A percentile compares a stretch with the other conserved stretches of the same genome.
phyloP scores from a whole-genome alignment of 2,888 invertebrate species.

The Allygus modestus region DNA sequence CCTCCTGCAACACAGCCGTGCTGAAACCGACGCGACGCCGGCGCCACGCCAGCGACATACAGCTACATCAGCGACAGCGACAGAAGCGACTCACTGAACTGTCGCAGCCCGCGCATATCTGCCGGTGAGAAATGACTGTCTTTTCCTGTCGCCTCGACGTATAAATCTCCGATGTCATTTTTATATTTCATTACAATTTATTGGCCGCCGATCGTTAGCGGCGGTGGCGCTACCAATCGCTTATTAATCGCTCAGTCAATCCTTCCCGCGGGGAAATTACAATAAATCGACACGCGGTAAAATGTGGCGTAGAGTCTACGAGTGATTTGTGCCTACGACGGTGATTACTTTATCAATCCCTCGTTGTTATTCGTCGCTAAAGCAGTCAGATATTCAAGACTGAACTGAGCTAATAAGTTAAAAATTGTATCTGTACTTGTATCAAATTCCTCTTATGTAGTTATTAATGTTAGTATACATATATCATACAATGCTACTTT shows the following conservation, averaged over 20 bases:
- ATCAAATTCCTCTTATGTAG: too few species aligned
- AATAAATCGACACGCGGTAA: conserved; percentile 9
- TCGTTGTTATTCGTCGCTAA: too few species aligned
- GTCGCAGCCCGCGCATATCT: conserved; percentile 42
- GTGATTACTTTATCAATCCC: not conserved
- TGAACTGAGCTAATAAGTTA: too few species aligned
- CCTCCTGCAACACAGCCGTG: not conserved
- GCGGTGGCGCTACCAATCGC: conserved; percentile 11
- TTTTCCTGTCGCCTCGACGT: conserved; percentile 52
- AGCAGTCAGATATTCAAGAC: too few species aligned
- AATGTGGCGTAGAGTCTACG: not conserved
- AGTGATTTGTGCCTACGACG: conserved; percentile 1
- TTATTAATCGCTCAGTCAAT: conserved; percentile 47
- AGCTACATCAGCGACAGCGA: not conserved
- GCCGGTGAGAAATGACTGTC: conserved; percentile 53
- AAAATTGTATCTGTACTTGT: too few species aligned
- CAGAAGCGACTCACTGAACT: not conserved
- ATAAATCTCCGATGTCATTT: conserved; percentile 40
- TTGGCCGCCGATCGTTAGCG: conserved; percentile 48
- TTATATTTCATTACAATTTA: conserved; percentile 56
- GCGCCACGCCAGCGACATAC: not conserved
- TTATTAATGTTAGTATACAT: too few species aligned
- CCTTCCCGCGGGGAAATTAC: conserved; percentile 34
- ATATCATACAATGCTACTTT: too few species aligned
- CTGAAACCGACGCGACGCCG: not conserved